phyloP scores from a whole-genome alignment of 2,888 invertebrate genomes.

The Lagria hirta region DNA sequence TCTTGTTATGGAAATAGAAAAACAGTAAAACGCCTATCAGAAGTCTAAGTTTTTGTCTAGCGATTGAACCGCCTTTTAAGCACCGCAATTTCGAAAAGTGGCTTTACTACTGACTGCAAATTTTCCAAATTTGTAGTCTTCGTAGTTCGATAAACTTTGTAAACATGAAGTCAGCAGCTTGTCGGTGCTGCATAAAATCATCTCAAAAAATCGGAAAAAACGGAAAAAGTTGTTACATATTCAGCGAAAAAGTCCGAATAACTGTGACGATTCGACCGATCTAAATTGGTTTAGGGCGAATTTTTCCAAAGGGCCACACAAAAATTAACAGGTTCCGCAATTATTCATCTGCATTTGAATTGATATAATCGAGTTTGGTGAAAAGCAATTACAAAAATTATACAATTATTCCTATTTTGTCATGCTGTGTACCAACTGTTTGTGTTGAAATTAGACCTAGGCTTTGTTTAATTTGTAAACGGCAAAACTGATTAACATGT shows the following conservation, averaged over 20 bases:
- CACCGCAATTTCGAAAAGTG: no score
- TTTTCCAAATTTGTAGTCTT: no score
- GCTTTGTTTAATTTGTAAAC: conserved; percentile 41
- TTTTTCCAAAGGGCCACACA: conserved; percentile 16
- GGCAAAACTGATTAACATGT: conserved; percentile 42
- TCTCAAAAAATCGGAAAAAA: no score
- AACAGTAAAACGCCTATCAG: no score
- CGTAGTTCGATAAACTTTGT: no score
- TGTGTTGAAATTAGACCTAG: conserved; percentile 37
- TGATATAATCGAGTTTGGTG: conserved; percentile 24
- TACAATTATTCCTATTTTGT: conserved; percentile 27
- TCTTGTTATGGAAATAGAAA: no score
- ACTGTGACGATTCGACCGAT: conserved; percentile 11
- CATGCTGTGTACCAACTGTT: conserved; percentile 22
- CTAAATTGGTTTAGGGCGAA: conserved; percentile 14
- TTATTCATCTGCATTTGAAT: conserved; percentile 23
- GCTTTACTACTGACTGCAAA: no score
- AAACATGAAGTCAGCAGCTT: no score
- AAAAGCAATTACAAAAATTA: conserved; percentile 30
- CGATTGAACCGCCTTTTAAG: no score
- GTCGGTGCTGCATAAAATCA: no score
- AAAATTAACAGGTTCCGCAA: conserved; percentile 22
- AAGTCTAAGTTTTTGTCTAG: no score
- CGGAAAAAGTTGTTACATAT: conserved; percentile 24
- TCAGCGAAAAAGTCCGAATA: no score